Evolutionary conservation across 2,113 vertebrate genomes (phyloP).

Genomic region (Acanthochromis polyacanthus): DNA sequence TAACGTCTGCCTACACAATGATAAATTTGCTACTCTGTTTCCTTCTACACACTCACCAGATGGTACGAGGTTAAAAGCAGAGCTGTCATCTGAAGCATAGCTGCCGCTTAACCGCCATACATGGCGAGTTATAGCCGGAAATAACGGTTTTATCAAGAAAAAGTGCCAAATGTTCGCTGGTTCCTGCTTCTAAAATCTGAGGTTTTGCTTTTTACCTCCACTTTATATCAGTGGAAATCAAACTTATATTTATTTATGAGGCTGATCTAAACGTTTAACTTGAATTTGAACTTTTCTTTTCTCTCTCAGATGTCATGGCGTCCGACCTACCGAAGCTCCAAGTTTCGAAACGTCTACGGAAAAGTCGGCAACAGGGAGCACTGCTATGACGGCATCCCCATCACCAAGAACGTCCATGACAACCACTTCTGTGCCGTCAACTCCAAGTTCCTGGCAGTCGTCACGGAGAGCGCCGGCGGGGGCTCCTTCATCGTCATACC

Average conservation of each 20-base stretch:
- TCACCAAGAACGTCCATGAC: slow-evolving; percentile 99
- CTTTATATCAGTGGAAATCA: background rate
- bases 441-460: slow-evolving; percentile 93
- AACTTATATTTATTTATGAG: background rate
- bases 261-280: background rate
- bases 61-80: too few relatives aligned
- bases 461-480: slow-evolving; percentile 94
- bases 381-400: slow-evolving; percentile 96
- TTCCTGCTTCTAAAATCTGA: too few relatives aligned
- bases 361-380: slow-evolving; percentile 96
- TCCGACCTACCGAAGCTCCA: slow-evolving; percentile 98
- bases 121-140: too few relatives aligned
- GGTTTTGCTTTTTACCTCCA: background rate
- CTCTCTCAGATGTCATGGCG: slow-evolving; percentile 97
- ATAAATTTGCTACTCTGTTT: background rate
- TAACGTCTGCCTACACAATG: too few relatives aligned
- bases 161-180: too few relatives aligned
- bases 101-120: too few relatives aligned
- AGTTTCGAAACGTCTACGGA: slow-evolving; percentile 98
- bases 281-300: background rate
- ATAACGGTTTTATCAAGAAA: too few relatives aligned
- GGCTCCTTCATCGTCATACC: slow-evolving; percentile 96
- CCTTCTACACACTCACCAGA: background rate
- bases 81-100: too few relatives aligned
- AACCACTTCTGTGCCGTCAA: slow-evolving; percentile 99